Evolutionary conservation across 2,113 vertebrate genomes (phyloP), one percentile per base, ranked within the genome.

Genomic region (Apaloderma vittatum): DNA sequence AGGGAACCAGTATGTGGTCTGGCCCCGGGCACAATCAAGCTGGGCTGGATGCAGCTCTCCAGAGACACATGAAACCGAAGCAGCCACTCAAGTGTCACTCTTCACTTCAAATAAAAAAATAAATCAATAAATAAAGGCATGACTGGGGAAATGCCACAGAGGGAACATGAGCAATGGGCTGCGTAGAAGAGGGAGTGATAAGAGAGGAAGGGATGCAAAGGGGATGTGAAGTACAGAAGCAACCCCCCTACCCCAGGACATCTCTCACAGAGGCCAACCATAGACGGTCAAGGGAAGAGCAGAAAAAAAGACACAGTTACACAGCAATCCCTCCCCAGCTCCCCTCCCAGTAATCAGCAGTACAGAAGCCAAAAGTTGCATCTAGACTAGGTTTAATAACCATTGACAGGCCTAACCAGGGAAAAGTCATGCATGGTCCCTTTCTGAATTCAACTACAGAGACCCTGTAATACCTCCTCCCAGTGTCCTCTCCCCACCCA

Each of bases 1-100:
- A n/a, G 34, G 85, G 13, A 63, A 77, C 9, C 0, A 0, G 21
- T 52, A 72, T 3, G 0, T 36, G 34, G 45, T 24, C 78, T 75
- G 36, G 62, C 54, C 30, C 17, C 30, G 24, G n/a, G 27, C 9
- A 3, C 30, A 82, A 81, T 48, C 34, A 46, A 87, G 30, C 45
- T 3, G 6, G 36, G 49, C 36, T 82, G 26, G 70, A 70, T 54
- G 46, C 40, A 78, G 63, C 77, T 81, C 67, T 70, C 67, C 62
- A 45, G 32, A 81, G 45, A 24, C 37, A 86, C 49, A 74, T 1
- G 3, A 91, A 88, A 91, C 32, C 37, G 68, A 74, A 94, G 59
- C 51, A 85, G 46, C 8, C 2, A 3, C 40, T 76, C 34, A 72
- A 76, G 46, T 73, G 78, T 78, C 76, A 48, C 26, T 55, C 59